Base-by-base conservation (phyloP, 2,888 invertebrate species). In the Teinopalpus imperialis region DNA sequence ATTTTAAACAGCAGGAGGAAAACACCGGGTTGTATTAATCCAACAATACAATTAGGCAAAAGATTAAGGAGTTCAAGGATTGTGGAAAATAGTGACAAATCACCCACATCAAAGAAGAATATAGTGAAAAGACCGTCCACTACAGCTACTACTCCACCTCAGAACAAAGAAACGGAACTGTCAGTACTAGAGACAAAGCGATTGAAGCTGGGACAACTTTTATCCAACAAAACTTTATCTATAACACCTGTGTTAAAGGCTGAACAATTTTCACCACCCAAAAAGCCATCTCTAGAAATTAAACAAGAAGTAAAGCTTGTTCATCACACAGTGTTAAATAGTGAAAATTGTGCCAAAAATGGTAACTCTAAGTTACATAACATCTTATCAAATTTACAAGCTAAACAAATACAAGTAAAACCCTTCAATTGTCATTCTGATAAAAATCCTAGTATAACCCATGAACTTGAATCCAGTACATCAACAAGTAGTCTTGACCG, bases 301-400 rank as follows among this genome's bases (percentile, higher is more conserved):
- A 80, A 73, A 61, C 77, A 72, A 56, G 65, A 53, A 23, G 60
- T 55, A 21, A 82, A 71, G 52, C 59, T 60, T 34, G 61, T 71
- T 1, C 82, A 81, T 62, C 81, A 82, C 59, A 63, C 78, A 23
- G 53, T 83, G 16, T 57, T 85, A 44, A 85, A 83, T 57, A 88
- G 82, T 56, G 83, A 87, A 55, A 87, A 82, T 53, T 80, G 81
- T 62, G 76, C 89, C 7, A 89, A 89, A 60, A 89, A 89, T 69
- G 89, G 89, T n/a, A 88, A 87, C 58, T 88, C 89, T 1, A 88
- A 88, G 56, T 61, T 89, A 52, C 88, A 86, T 50, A 87, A 81
- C 55, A 89, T 89, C 56, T 61, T 89, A 24, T 77, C 85, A 2
- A 87, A 81, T 61, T 71, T 89, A 52, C 85, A 88, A 63, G 77